Evolutionary conservation across 2,113 vertebrate species (phyloP), one percentile per base, ranked within the genome.

Genomic region (Propithecus coquereli): DNA sequence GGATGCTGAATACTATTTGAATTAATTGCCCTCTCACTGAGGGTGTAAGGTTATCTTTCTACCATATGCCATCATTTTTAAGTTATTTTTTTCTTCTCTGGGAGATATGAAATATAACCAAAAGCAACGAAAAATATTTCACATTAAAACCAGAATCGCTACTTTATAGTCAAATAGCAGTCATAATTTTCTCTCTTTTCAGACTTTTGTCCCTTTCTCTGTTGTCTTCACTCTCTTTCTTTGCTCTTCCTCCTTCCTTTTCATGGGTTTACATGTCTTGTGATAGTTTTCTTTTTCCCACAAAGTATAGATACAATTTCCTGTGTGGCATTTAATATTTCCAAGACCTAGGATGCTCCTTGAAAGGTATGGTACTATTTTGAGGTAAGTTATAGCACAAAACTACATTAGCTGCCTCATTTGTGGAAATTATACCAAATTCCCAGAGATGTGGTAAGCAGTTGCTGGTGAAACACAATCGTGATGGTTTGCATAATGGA

Each of bases 371-470:
- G 4, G 52, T 86, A 65, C 76, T 93, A 87, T 96, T 94, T 83
- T 66, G 80, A 65, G 81, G 57, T 1, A 10, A 97, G 71, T 84
- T 92, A 70, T 2, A 96, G 34, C 1, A 3, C 47, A 81, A 92
- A 92, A 89, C 70, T 89, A 30, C 70, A 91, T 96, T 97, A 96
- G 68, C 43, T 94, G 87, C 32, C 65, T 96, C 65, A 88, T 95
- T 95, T 92, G 84, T 89, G 87, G 91, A 96, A 86, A 98, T 77
- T 80, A 93, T 90, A 90, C 94, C 54, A 87, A 91, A 94, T 95
- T 97, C 91, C 97, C 87, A 96, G 89, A 70, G 93, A 89, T 50
- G 30, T 94, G 63, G 85, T 57, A 70, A 97, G 61, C 12, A 4
- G 59, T 70, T 89, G 73, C 87, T 93, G 83, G 71, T 96, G 95